Evolutionary conservation across 2,797 vertebrate species (phyloP), one percentile per base, ranked within the genome.

Genomic region (Morus bassanus): DNA sequence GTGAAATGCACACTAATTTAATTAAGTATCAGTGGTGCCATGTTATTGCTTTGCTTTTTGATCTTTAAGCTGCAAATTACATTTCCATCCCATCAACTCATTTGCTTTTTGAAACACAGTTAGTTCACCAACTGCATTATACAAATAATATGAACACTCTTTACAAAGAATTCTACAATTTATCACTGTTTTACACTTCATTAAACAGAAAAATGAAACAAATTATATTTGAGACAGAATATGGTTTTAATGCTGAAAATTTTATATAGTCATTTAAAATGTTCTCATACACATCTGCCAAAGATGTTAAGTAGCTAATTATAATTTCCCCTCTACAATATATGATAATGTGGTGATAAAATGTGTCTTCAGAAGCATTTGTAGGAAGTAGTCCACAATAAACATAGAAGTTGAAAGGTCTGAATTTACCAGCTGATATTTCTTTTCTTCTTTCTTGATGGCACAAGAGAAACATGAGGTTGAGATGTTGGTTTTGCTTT

Each of bases 151-250:
- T 48, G 74, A 94, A 37, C 37, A 45, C 39, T 95, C 79, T 93
- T 94, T 95, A 89, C 68, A 91, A 96, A 92, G 39, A 94, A 88
- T 94, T 91, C 57, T 61, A 93, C 46, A 75, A 92, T 93, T 95
- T 94, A 89, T 95, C 90, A 96, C 89, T 93, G 80, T 89, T 95
- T 89, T 72, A 94, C 78, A 91, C 92, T 96, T 95, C 95, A 95
- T 97, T 96, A 96, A 97, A 91, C 81, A 95, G 88, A 95, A 96
- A 96, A 96, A 96, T 95, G 72, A 91, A 96, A 92, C 93, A 91
- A 95, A 95, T 94, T 94, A 87, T 95, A 91, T 76, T 95, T 82
- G 68, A 93, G 75, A 81, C 43, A 92, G 84, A 94, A 85, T 96
- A 92, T 69, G 54, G 31, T 78, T 95, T 92, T 92, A 97, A 94